Percentiles rank a stretch among this genome's conserved stretches.
phyloP scores from a whole-genome alignment of 2,113 vertebrate genomes.

The Apistogramma diplotaenia region DNA sequence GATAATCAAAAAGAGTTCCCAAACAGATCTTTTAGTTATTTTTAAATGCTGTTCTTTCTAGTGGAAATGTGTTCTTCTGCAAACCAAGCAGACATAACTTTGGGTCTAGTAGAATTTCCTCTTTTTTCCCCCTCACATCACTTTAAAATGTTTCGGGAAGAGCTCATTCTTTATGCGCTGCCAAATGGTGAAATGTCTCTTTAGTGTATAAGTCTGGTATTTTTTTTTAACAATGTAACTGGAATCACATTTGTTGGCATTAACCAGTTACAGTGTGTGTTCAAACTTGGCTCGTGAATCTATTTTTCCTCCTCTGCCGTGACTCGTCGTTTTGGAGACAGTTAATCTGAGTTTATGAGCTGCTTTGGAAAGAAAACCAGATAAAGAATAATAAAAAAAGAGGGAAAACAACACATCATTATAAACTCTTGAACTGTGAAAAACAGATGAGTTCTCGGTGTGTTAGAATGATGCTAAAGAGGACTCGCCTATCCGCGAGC shows the following conservation, averaged over 20 bases:
- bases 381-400: neutral
- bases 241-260: neutral
- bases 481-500: neutral
- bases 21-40: neutral
- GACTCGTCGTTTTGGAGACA: neutral
- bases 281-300: neutral
- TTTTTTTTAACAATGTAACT: neutral
- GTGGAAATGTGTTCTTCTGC: neutral
- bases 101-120: neutral
- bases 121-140: neutral
- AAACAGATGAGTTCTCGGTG: neutral
- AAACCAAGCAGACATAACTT: neutral
- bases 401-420: neutral
- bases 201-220: neutral
- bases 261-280: neutral
- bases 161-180: neutral
- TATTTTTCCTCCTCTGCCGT: neutral
- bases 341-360: neutral
- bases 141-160: too few relatives aligned
- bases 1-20: neutral
- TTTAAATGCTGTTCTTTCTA: neutral
- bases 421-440: neutral
- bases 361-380: neutral
- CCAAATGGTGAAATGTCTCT: neutral
- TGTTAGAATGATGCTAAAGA: neutral